Conservation (phyloP, 2,797 vertebrate species). For the Phyllotis vaccarum region DNA sequence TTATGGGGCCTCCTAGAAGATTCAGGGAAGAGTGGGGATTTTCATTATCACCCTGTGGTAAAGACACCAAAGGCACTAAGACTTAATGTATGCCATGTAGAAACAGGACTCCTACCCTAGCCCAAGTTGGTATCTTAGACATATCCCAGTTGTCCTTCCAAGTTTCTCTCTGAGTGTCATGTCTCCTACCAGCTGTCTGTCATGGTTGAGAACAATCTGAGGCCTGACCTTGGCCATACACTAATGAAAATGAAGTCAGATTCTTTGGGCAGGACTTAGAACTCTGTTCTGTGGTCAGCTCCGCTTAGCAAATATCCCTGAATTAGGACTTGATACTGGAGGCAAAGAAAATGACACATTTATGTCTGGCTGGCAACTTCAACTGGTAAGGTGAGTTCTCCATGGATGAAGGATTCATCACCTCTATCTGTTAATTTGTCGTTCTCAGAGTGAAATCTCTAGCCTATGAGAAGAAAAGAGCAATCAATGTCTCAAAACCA, state of each 20-base stretch:
- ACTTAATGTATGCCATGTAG: background rate
- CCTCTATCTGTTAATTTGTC: background rate
- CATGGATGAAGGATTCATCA: background rate
- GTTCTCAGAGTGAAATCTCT: background rate
- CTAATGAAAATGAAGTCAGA: background rate
- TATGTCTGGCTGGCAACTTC: background rate
- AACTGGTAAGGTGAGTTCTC: background rate
- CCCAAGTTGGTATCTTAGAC: background rate
- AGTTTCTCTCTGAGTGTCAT: background rate
- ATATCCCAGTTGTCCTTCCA: background rate
- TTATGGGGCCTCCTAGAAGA: background rate
- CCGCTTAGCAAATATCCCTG: background rate
- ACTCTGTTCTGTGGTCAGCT: background rate
- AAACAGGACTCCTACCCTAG: background rate
- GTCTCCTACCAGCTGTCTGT: background rate
- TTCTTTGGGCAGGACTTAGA: background rate
- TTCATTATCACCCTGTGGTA: background rate
- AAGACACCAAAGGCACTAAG: background rate
- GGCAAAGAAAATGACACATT: background rate
- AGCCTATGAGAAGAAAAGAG: background rate
- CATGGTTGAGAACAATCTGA: background rate
- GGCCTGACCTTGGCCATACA: background rate
- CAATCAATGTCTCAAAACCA: too few species aligned
- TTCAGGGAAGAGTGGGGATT: background rate
- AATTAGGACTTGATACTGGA: background rate